Percentiles rank a stretch among this genome's conserved stretches.
phyloP scores from a whole-genome alignment of 2,888 invertebrate species.

The Sisyra terminalis region DNA sequence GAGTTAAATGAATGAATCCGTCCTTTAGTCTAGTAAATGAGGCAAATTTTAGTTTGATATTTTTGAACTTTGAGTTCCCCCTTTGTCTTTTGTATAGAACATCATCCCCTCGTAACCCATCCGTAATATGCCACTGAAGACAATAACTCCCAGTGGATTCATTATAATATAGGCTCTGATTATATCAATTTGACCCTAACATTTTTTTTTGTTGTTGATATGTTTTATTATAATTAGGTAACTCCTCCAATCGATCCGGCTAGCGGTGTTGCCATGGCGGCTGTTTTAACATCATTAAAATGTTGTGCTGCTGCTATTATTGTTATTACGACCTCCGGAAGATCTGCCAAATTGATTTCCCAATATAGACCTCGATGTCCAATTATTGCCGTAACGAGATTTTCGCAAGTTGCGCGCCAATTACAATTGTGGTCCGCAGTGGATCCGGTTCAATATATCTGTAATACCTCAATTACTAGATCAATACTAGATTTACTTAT shows the following conservation, averaged over 20 bases:
- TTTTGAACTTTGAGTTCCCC: no score
- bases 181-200: no score
- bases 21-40: no score
- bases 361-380: conserved; percentile 56
- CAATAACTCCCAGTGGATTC: no score
- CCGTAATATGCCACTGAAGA: no score
- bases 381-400: conserved; percentile 54
- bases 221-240: conserved; percentile 21
- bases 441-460: conserved; percentile 37
- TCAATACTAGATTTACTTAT: background rate
- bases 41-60: no score
- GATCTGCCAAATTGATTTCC: conserved; percentile 53
- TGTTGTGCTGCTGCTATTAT: conserved; percentile 56
- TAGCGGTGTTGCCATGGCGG: conserved; percentile 53
- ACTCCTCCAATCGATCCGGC: conserved; percentile 41
- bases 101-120: no score
- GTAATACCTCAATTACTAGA: conserved; percentile 39
- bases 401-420: conserved; percentile 48
- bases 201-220: conserved; percentile 6
- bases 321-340: conserved; percentile 55
- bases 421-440: conserved; percentile 40
- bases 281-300: conserved; percentile 55
- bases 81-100: no score
- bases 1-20: no score
- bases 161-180: no score